phyloP scores from a whole-genome alignment of 2,888 invertebrate species.

The Drosophila monieri region DNA sequence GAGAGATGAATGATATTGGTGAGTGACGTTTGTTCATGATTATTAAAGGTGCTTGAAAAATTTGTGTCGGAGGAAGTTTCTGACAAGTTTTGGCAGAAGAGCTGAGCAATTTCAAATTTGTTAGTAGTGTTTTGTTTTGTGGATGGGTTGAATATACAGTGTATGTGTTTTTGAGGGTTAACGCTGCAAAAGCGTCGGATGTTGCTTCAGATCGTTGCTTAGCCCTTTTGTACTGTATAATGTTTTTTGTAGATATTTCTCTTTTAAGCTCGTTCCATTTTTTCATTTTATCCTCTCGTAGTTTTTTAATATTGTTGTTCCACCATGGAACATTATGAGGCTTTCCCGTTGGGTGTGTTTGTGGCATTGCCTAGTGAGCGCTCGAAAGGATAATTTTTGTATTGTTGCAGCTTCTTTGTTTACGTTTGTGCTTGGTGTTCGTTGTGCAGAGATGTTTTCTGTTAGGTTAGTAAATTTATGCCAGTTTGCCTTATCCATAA shows the following conservation, averaged over 20 bases:
- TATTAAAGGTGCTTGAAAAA: neutral
- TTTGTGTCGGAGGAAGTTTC: no score
- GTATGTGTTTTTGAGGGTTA: no score
- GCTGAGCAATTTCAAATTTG: no score
- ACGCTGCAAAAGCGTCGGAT: no score
- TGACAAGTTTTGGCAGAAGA: no score
- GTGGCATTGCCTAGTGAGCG: neutral
- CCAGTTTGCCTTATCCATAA: no score
- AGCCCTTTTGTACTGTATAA: neutral
- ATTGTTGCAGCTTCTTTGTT: slow-evolving; percentile 11
- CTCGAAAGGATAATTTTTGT: neutral
- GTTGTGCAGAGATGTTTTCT: slow-evolving; percentile 5
- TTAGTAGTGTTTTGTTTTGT: no score
- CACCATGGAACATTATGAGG: slow-evolving; percentile 1
- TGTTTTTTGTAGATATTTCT: neutral
- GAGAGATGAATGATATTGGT: neutral
- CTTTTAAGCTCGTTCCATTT: neutral
- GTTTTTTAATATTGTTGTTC: neutral
- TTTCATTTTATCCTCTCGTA: neutral
- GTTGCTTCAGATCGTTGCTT: neutral
- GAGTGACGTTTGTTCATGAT: slow-evolving; percentile 2
- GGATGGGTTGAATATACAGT: no score
- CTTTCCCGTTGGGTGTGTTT: slow-evolving; percentile 4
- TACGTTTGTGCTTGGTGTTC: slow-evolving; percentile 27
- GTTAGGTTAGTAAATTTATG: neutral